Evolutionary conservation across 2,888 invertebrate genomes (phyloP).

Genomic region (Drosophila subquinaria): DNA sequence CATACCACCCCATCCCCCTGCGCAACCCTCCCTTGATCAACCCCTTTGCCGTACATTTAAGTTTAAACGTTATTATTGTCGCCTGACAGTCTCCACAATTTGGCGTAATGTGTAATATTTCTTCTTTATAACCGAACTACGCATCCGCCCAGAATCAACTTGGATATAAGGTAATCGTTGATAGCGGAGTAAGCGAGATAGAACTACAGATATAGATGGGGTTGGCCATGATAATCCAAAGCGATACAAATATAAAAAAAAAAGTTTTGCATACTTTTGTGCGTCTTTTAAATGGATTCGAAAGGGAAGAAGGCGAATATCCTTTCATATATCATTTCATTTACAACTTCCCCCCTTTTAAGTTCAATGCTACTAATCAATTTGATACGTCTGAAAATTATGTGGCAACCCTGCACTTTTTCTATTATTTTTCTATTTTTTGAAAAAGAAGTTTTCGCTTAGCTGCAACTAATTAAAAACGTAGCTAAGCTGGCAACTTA

Average conservation of each 20-base stretch:
- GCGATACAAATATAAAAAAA: constrained; percentile 30
- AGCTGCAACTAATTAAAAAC: constrained; percentile 77
- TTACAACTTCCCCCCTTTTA: constrained; percentile 39
- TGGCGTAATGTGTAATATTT: constrained; percentile 85
- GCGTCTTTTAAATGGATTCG: constrained; percentile 8
- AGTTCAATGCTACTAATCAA: constrained; percentile 50
- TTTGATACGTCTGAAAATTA: constrained; percentile 43
- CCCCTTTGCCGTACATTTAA: constrained; percentile 49
- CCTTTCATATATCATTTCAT: constrained; percentile 66
- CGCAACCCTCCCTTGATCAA: neutral
- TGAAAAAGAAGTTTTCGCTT: constrained; percentile 58
- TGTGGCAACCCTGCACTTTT: neutral
- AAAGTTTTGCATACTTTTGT: constrained; percentile 62
- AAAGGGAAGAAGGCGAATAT: constrained; percentile 57
- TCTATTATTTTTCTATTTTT: neutral
- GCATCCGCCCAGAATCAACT: constrained; percentile 64
- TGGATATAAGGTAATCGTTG: constrained; percentile 20
- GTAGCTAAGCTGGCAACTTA: constrained; percentile 13
- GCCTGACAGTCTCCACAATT: constrained; percentile 84
- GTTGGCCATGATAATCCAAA: constrained; percentile 67
- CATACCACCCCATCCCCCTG: no score
- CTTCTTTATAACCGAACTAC: constrained; percentile 83
- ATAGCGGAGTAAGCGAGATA: neutral
- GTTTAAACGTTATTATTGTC: constrained; percentile 83
- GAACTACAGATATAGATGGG: constrained; percentile 2